These are phyloP conservation scores for Vanessa cardui DNA, from an alignment of 2,888 invertebrate genomes.

Conservation along the genomic window DNA sequence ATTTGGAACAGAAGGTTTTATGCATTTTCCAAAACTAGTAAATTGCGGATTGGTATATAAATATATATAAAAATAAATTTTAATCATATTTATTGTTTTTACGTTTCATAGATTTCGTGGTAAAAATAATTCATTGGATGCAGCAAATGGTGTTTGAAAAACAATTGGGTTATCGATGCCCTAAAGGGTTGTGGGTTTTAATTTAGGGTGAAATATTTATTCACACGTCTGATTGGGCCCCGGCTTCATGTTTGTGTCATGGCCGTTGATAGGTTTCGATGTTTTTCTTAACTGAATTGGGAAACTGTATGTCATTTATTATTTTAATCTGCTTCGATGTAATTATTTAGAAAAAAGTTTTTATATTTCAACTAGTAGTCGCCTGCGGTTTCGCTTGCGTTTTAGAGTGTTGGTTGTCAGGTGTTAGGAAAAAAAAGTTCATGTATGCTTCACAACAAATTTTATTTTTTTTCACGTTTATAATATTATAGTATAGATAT, in stretches of 20 bases:
- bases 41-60: no score
- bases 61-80: no score
- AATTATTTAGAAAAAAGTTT: no score
- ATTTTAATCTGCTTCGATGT: conserved; percentile 6
- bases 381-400: no score
- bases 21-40: no score
- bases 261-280: conserved; percentile 22
- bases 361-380: no score
- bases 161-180: conserved; percentile 11
- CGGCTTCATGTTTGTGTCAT: conserved; percentile 36
- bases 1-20: no score
- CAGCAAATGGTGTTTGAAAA: background rate
- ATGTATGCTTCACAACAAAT: no score
- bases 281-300: conserved; percentile 18
- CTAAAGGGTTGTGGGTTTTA: conserved; percentile 28
- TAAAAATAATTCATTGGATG: background rate
- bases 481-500: no score
- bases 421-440: no score
- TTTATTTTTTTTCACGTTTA: no score
- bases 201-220: conserved; percentile 40
- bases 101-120: background rate
- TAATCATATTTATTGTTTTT: background rate
- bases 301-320: conserved; percentile 10
- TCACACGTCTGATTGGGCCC: conserved; percentile 26
- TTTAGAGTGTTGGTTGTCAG: no score